Base-by-base conservation (phyloP, 2,888 invertebrate genomes). In the Synanthedon myopaeformis region DNA sequence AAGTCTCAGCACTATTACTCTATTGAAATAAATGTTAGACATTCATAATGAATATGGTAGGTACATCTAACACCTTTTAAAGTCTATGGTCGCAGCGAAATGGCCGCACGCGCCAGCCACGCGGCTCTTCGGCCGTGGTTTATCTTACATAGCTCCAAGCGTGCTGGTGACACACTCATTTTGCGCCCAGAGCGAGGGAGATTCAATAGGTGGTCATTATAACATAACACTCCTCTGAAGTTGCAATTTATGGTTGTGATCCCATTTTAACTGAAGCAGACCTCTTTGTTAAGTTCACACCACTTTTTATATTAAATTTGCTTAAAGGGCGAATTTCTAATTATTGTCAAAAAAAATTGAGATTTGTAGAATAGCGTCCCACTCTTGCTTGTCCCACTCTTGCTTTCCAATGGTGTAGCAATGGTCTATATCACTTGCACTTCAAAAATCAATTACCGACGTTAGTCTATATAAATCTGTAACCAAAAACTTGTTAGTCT, bases 91-190 rank as follows among this genome's bases (percentile, higher is more conserved):
- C 13, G 14, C 49, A 60, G 59, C 55, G 61, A 65, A 72, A 76
- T 69, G 69, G 64, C 55, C 66, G 67, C 85, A 82, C 84, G 80
- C 80, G 82, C 58, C 72, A 61, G 61, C 56, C 83, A 83, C 84
- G 77, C 73, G 79, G 55, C 76, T 55, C 55, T 51, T 61, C 57
- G 52, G 52, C 61, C 69, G 69, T 68, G 70, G 69, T 70, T 73
- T 80, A 80, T 82, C 82, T 72, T 19, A 49, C 49, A 23, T 17
- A 19, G 12, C 23, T 49, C 19, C 62, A 35, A 35, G 71, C 69
- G 70, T 77, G 80, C 74, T 67, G 63, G 61, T 72, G 77, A 74
- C 76, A 69, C 62, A 19, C 23, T 12, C 49, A 49, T 17, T 49
- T 49, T 17, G 19, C 23, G 45, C 45, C 45, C n/a, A 45, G 13